Evolutionary conservation across 2,797 vertebrate species (phyloP).

Genomic region (Sphenodon punctatus): DNA sequence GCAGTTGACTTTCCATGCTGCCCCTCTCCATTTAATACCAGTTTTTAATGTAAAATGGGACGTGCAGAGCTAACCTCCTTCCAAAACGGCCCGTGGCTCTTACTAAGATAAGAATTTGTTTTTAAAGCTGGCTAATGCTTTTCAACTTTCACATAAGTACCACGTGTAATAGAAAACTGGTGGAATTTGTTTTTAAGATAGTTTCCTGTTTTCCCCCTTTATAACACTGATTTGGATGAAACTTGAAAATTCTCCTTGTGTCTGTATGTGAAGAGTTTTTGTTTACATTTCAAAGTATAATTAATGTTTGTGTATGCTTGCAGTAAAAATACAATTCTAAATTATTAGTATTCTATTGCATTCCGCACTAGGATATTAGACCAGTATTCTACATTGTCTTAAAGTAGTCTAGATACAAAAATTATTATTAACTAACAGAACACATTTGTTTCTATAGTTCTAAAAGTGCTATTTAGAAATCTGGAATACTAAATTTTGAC

Average conservation of each 20-base stretch:
- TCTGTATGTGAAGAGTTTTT: not conserved
- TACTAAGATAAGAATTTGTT: not conserved
- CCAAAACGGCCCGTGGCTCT: not conserved
- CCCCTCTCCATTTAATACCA: constrained; percentile 66
- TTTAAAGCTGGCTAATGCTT: not conserved
- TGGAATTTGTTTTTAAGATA: not conserved
- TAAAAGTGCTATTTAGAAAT: too few relatives aligned
- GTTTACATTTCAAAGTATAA: constrained; percentile 31
- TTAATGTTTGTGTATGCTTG: not conserved
- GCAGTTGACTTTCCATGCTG: constrained; percentile 63
- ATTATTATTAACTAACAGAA: too few relatives aligned
- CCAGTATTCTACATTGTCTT: too few relatives aligned
- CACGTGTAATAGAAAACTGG: accelerated
- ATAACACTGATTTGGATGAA: not conserved
- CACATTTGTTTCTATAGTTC: too few relatives aligned
- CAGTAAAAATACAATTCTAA: too few relatives aligned
- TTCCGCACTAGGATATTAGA: not conserved
- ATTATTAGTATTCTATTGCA: too few relatives aligned
- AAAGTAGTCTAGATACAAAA: too few relatives aligned
- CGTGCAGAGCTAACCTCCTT: constrained; percentile 63
- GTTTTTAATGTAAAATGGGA: constrained; percentile 73
- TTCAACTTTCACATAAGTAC: not conserved
- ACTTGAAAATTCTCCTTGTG: not conserved
- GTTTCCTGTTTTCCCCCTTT: accelerated
- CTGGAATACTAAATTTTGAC: too few relatives aligned